A percentile compares a stretch with the other conserved stretches of the same genome.
phyloP scores from a whole-genome alignment of 2,888 invertebrate species.

The Glaucopsyche alexis region DNA sequence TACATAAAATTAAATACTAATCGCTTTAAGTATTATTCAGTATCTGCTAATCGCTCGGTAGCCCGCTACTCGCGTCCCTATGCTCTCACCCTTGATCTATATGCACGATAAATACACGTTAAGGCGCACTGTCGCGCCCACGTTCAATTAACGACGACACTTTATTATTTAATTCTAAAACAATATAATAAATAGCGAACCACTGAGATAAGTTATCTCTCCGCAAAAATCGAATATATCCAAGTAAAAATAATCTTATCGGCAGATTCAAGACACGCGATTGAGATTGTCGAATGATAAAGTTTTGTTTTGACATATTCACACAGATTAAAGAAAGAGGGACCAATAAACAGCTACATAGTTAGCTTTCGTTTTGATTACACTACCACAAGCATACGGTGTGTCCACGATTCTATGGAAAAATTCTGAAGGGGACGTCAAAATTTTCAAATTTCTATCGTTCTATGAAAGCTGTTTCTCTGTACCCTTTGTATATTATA shows the following conservation, averaged over 20 bases:
- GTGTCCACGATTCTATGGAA: no score
- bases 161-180: constrained; percentile 35
- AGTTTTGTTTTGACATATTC: background rate
- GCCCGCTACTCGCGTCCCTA: constrained; percentile 22
- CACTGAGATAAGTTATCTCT: background rate
- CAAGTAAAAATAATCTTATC: constrained; percentile 13
- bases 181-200: constrained; percentile 21
- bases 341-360: no score
- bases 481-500: no score
- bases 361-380: no score
- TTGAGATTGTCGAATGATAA: constrained; percentile 9
- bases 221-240: constrained; percentile 19
- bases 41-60: background rate
- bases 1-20: no score
- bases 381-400: no score
- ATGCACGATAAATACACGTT: constrained; percentile 39
- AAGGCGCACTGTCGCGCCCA: constrained; percentile 40
- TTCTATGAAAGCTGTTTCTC: no score
- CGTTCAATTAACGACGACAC: constrained; percentile 40
- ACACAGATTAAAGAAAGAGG: no score
- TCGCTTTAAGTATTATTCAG: background rate
- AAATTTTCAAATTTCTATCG: no score
- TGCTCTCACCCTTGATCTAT: constrained; percentile 33
- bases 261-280: background rate
- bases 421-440: no score